Base-by-base conservation (phyloP, 2,888 invertebrate species). In the Acronicta aceris region DNA sequence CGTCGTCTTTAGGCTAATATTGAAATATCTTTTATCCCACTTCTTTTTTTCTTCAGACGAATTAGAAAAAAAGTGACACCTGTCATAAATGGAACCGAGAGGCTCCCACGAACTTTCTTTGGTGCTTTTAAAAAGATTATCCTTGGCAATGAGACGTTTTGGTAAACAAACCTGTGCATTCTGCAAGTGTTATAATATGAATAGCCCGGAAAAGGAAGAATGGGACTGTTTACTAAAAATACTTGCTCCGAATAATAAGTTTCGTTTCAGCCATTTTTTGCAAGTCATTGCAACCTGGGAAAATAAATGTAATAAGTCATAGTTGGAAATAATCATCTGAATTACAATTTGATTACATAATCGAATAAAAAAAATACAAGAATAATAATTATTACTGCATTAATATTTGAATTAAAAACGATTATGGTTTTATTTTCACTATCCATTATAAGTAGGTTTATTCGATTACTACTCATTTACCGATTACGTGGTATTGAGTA, bases 21-120 rank as follows among this genome's bases (percentile, higher is more conserved):
- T 89, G 89, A 90, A 89, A 87, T 88, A 87, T 90, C 86, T 88
- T 86, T 86, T 87, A 85, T 87, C 84, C 85, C 77, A 54, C 69
- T 79, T 79, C 79, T 73, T 78, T 83, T 58, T 85, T 84, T 85
- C 80, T 79, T 71, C 72, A 60, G 76, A 53, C 56, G 70, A 76
- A 74, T 84, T 80, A 81, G 74, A 76, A 84, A 89, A 87, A 89
- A 84, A 64, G n/a, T 89, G 89, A 90, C 90, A 90, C 89, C 90
- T 90, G 90, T 89, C 90, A 90, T 77, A 85, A 81, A 80, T 76
- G 82, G 72, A 79, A 77, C 78, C 56, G 76, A 70, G 75, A 73
- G 75, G 85, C 85, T 88, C 88, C 87, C 88, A 88, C 84, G 83
- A 75, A 76, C 76, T 74, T 79, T 75, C 72, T 76, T 76, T 72